Conservation (phyloP, 2,888 invertebrate genomes). For the Caenorhabditis sp. region DNA sequence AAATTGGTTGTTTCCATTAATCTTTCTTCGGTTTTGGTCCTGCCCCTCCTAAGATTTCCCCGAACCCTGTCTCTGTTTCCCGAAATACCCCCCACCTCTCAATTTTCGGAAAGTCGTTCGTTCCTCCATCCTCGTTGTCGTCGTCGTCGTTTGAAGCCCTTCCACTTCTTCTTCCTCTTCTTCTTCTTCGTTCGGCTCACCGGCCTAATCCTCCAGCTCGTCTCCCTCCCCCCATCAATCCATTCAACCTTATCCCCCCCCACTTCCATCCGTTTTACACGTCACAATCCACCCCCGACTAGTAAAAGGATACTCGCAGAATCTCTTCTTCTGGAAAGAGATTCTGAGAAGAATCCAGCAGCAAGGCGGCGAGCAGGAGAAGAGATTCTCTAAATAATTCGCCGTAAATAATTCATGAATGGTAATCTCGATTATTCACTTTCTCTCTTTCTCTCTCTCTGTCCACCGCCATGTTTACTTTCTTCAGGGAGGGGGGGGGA, state of each 20-base stretch:
- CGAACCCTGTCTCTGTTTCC: background rate
- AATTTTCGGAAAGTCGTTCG: conserved; percentile 18
- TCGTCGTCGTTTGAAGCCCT: conserved; percentile 23
- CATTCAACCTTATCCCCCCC: conserved; percentile 9
- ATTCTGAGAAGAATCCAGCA: too few species aligned
- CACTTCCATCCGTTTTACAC: background rate
- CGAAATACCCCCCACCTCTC: conserved; percentile 5
- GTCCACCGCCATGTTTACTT: conserved; percentile 44
- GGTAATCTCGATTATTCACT: conserved; percentile 55
- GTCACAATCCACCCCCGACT: conserved; percentile 6
- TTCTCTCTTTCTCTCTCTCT: too few species aligned
- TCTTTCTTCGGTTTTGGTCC: too few species aligned
- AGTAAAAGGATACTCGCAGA: background rate
- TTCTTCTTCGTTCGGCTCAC: conserved; percentile 2
- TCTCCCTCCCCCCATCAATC: too few species aligned
- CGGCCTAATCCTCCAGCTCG: conserved; percentile 17
- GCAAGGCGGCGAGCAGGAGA: too few species aligned
- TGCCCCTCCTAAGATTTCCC: background rate
- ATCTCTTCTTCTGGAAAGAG: conserved; percentile 29
- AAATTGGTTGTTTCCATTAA: too few species aligned
- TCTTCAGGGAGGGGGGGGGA: background rate
- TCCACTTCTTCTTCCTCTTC: too few species aligned
- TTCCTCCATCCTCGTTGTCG: background rate
- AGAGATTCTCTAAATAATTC: conserved; percentile 64
- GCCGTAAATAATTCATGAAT: too few species aligned